A percentile compares a stretch with the other conserved stretches of the same genome.
These are phyloP conservation scores for Pseudomyrmex concolor DNA, from an alignment of 1,140 invertebrate genomes.

Conservation along the genomic window DNA sequence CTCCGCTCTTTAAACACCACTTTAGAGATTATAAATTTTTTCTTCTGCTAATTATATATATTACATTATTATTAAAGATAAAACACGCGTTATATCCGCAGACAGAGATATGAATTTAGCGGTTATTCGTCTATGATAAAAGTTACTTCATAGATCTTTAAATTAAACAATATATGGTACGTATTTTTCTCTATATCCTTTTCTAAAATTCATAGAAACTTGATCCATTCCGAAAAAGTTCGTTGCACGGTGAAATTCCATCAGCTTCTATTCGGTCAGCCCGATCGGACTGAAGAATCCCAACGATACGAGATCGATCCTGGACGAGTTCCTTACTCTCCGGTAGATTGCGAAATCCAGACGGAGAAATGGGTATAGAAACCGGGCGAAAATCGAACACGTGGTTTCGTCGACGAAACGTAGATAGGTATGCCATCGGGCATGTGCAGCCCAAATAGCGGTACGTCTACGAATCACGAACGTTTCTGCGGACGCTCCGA, in stretches of 20 bases:
- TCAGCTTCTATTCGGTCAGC: neutral
- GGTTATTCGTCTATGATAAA: neutral
- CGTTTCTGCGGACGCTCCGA: conserved; percentile 15
- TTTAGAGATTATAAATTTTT: no score
- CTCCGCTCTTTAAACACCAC: no score
- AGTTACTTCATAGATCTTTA: neutral
- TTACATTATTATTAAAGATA: no score
- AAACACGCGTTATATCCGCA: neutral
- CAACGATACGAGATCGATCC: conserved; percentile 42
- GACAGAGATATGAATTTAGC: neutral
- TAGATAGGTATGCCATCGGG: neutral
- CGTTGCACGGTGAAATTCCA: conserved; percentile 3
- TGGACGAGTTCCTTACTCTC: conserved; percentile 25
- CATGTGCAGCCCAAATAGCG: conserved; percentile 21
- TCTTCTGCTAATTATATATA: no score
- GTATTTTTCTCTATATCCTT: neutral
- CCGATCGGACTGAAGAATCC: conserved; percentile 22
- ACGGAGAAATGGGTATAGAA: conserved; percentile 20
- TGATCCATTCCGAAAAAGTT: neutral
- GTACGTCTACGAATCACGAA: conserved; percentile 42
- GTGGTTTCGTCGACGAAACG: conserved; percentile 1
- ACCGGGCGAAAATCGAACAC: conserved; percentile 36
- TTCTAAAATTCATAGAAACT: neutral
- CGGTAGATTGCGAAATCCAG: conserved; percentile 32
- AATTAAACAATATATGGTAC: no score